Conservation (phyloP, 2,113 vertebrate species). For the Phainopepla nitens region DNA sequence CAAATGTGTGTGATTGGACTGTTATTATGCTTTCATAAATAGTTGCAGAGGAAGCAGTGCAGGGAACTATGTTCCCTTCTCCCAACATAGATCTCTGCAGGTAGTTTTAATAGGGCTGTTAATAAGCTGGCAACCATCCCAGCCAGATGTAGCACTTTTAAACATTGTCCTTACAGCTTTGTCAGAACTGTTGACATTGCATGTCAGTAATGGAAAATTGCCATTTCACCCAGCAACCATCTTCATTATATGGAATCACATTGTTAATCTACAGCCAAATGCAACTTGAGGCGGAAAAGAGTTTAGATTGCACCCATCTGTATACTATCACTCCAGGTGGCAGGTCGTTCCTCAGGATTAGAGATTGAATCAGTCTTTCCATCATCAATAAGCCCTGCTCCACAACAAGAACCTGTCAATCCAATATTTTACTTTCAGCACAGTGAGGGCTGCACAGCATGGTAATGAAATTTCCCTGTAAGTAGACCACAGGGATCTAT, state of each 20-base stretch:
- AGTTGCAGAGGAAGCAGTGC: neutral
- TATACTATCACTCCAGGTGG: conserved; percentile 70
- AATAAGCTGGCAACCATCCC: conserved; percentile 61
- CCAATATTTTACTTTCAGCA: conserved; percentile 66
- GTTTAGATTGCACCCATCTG: conserved; percentile 70
- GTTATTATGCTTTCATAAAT: neutral
- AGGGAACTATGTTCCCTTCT: neutral
- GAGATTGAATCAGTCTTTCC: conserved; percentile 72
- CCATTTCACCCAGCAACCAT: conserved; percentile 61
- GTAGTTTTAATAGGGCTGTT: conserved; percentile 68
- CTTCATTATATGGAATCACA: conserved; percentile 67
- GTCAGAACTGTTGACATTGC: conserved; percentile 62
- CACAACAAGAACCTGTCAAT: conserved; percentile 63
- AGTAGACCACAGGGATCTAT: conserved; percentile 55
- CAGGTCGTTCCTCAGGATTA: conserved; percentile 73
- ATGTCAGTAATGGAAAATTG: conserved; percentile 67
- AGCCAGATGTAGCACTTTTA: conserved; percentile 63
- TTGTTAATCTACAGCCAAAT: conserved; percentile 70
- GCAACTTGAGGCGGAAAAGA: conserved; percentile 56
- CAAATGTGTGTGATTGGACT: neutral
- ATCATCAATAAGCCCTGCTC: conserved; percentile 68
- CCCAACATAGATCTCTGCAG: conserved; percentile 33
- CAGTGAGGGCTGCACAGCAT: conserved; percentile 54
- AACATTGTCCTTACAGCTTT: conserved; percentile 61
- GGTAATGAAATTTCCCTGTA: conserved; percentile 67